Percentiles rank a stretch among this genome's conserved stretches.
These are phyloP conservation scores for Sebastes itinus DNA, from an alignment of 2,797 vertebrate species.

Conservation along the genomic window DNA sequence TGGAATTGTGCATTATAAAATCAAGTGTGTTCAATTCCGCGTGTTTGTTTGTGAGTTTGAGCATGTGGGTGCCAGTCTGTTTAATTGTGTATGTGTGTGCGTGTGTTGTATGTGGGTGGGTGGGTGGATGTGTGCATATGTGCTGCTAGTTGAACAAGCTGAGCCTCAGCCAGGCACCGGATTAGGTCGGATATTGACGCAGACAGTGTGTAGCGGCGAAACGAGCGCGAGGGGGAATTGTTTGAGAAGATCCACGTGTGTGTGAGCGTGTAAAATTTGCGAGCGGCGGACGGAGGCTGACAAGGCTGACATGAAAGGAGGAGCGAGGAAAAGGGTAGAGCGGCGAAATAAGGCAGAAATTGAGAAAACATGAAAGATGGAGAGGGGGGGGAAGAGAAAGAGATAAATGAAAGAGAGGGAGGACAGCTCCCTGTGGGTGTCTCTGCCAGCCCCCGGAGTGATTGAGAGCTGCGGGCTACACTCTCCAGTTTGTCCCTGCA, in stretches of 20 bases:
- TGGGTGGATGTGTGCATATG: constrained; percentile 39
- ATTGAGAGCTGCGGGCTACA: constrained; percentile 70
- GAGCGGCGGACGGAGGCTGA: not conserved
- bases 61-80: constrained; percentile 38
- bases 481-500: constrained; percentile 70
- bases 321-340: not conserved
- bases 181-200: constrained; percentile 60
- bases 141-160: constrained; percentile 45
- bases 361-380: constrained; percentile 42
- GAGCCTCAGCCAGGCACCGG: constrained; percentile 37
- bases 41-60: constrained; percentile 30
- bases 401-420: constrained; percentile 59
- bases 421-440: constrained; percentile 64
- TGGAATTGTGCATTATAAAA: constrained; percentile 46
- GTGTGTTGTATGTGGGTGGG: constrained; percentile 18
- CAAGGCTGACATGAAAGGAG: constrained; percentile 36
- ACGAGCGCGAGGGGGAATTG: constrained; percentile 29
- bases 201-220: constrained; percentile 39
- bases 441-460: constrained; percentile 65
- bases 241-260: constrained; percentile 28
- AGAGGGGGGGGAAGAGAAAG: constrained; percentile 35
- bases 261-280: constrained; percentile 23
- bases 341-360: constrained; percentile 36
- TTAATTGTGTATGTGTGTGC: constrained; percentile 21
- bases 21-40: constrained; percentile 16